Conservation (phyloP, 2,888 invertebrate species). For the Gandaritis pyraliata region DNA sequence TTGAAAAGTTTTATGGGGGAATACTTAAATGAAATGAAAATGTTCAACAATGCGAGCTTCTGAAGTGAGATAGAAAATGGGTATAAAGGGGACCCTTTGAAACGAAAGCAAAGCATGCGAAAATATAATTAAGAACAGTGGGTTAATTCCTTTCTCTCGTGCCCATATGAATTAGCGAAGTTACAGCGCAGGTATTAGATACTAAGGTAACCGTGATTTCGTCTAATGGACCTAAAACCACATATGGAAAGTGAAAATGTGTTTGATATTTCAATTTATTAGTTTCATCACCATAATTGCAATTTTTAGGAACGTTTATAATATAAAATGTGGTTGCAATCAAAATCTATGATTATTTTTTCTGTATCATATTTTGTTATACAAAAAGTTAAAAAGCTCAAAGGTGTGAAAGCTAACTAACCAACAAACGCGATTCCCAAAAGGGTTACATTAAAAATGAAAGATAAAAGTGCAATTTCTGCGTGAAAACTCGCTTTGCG, state of each 20-base stretch:
- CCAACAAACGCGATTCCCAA: constrained; percentile 18
- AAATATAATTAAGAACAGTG: constrained; percentile 80
- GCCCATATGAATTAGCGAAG: constrained; percentile 75
- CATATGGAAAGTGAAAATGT: constrained; percentile 31
- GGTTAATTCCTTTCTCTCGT: constrained; percentile 81
- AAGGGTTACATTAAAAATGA: constrained; percentile 44
- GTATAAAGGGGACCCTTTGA: constrained; percentile 73
- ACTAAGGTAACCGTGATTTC: constrained; percentile 42
- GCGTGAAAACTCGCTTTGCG: constrained; percentile 51
- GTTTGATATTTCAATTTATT: constrained; percentile 16
- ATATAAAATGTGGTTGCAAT: neutral
- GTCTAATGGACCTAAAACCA: constrained; percentile 55
- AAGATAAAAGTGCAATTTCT: constrained; percentile 52
- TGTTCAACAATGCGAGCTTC: constrained; percentile 56
- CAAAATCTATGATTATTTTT: neutral
- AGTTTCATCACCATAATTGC: neutral
- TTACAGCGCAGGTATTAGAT: constrained; percentile 60
- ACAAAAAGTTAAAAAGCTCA: too few relatives aligned
- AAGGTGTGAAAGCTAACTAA: constrained; percentile 9
- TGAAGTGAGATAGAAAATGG: constrained; percentile 54
- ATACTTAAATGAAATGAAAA: constrained; percentile 55
- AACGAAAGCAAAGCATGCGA: constrained; percentile 80
- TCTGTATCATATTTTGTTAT: too few relatives aligned
- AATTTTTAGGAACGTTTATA: neutral
- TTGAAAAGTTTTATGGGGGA: constrained; percentile 44